Conservation (phyloP, 2,888 invertebrate genomes). For the Eurytoma adleriae region DNA sequence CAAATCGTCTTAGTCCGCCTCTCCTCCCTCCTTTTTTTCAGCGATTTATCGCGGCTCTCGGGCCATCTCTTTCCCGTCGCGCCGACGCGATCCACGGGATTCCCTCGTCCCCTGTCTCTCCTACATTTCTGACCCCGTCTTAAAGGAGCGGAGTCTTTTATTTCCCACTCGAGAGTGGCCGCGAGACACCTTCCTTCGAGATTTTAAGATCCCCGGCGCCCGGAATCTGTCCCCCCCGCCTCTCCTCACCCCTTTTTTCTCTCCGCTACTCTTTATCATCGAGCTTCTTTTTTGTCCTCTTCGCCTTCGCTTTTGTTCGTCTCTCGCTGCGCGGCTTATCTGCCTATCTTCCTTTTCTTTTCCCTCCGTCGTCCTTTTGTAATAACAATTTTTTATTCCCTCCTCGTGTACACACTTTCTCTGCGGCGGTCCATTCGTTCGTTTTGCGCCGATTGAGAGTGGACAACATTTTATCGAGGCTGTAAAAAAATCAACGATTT, state of each 20-base stretch:
- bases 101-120: conserved; percentile 36
- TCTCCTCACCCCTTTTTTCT: not conserved
- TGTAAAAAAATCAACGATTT: too few species aligned
- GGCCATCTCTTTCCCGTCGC: not conserved
- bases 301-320: not conserved
- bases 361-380: not conserved
- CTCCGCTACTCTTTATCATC: not conserved
- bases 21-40: conserved; percentile 50
- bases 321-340: not conserved
- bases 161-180: conserved; percentile 23
- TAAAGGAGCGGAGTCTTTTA: conserved; percentile 19
- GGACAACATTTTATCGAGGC: too few species aligned
- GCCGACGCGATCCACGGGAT: conserved; percentile 53
- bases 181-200: conserved; percentile 51
- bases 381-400: not conserved
- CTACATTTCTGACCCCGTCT: conserved; percentile 31
- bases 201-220: conserved; percentile 47
- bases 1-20: conserved; percentile 61
- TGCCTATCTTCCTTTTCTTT: conserved; percentile 4
- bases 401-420: not conserved
- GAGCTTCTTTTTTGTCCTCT: not conserved
- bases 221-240: conserved; percentile 33
- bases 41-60: conserved; percentile 60
- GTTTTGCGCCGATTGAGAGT: not conserved
- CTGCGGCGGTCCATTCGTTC: not conserved